phyloP scores from a whole-genome alignment of 2,113 vertebrate genomes.

The Bos javanicus region DNA sequence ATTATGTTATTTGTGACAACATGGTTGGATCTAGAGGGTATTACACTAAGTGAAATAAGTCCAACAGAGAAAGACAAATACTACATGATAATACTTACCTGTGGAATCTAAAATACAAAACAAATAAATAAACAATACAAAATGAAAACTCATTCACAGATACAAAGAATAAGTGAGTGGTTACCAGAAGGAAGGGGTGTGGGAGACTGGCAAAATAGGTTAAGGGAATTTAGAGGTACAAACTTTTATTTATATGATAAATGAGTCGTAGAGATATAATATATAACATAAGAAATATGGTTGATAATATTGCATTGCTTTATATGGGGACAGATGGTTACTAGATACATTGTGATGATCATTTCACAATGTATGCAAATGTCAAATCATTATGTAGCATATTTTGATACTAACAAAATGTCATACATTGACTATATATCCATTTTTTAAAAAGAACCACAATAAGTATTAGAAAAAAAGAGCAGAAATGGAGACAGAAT shows the following conservation, averaged over 20 bases:
- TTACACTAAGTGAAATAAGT: not conserved
- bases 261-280: not conserved
- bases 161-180: not conserved
- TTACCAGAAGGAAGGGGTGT: not conserved
- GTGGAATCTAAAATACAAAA: not conserved
- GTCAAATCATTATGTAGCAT: not conserved
- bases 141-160: not conserved
- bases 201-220: not conserved
- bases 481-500: not conserved
- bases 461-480: not conserved
- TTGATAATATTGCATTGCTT: not conserved
- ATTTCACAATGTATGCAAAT: not conserved
- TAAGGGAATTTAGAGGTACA: not conserved
- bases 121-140: not conserved
- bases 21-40: not conserved
- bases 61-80: not conserved
- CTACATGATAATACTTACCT: not conserved
- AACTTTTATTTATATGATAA: not conserved
- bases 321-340: not conserved
- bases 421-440: not conserved
- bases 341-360: not conserved
- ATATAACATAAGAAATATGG: not conserved
- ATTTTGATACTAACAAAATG: not conserved
- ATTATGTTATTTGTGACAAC: not conserved
- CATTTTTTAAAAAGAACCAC: not conserved